Conservation (phyloP, 2,113 vertebrate genomes). For the Tiliqua scincoides region DNA sequence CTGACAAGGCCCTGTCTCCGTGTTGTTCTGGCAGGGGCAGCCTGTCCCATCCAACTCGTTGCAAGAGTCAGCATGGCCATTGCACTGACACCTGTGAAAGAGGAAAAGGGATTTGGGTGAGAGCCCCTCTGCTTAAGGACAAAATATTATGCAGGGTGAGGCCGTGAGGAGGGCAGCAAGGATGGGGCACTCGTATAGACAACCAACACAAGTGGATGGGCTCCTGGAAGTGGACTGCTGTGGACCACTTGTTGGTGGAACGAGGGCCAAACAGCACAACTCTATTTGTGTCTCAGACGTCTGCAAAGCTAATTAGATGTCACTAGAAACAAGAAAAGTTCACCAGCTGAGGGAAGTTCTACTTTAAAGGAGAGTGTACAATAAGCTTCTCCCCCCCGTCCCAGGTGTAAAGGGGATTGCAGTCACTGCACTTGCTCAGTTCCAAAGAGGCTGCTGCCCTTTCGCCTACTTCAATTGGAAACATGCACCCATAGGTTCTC, state of each 20-base stretch:
- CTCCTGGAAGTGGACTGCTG: neutral
- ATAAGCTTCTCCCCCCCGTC: too few relatives aligned
- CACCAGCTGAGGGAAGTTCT: neutral
- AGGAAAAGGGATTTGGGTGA: neutral
- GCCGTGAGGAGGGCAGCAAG: neutral
- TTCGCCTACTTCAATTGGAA: too few relatives aligned
- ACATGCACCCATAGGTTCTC: too few relatives aligned
- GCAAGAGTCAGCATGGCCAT: slow-evolving; percentile 90
- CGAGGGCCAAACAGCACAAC: too few relatives aligned
- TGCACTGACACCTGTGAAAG: slow-evolving; percentile 87
- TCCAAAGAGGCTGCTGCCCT: too few relatives aligned
- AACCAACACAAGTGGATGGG: neutral
- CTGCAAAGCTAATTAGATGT: neutral
- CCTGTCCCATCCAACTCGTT: slow-evolving; percentile 88
- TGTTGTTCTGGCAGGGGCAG: slow-evolving; percentile 94
- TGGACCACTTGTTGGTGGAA: neutral
- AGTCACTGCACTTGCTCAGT: too few relatives aligned
- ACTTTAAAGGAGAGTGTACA: too few relatives aligned
- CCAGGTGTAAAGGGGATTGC: too few relatives aligned
- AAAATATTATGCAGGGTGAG: neutral
- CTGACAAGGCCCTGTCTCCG: slow-evolving; percentile 88
- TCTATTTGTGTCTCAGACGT: neutral
- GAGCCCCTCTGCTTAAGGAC: too few relatives aligned
- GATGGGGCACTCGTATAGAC: neutral
- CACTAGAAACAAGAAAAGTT: neutral